Base-by-base conservation (phyloP, 2,888 invertebrate genomes). In the Griposia aprilina region DNA sequence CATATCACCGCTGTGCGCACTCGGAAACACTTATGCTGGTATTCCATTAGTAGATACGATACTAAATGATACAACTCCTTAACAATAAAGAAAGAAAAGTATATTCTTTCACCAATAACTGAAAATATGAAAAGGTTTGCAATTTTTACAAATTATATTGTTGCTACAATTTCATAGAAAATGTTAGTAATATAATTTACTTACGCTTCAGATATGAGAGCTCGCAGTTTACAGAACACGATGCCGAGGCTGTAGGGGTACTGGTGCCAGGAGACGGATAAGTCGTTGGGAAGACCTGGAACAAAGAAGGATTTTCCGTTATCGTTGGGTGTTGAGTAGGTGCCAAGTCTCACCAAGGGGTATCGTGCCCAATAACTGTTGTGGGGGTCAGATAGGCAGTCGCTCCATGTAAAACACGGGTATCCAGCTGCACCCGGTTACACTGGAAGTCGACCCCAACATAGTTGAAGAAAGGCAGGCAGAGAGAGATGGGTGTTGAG, bases 131-230 rank as follows among this genome's bases (percentile, higher is more conserved):
- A 76, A 52, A 13, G 23, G 0, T 41, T 23, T 30, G 17, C 15
- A 15, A 23, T 36, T 45, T 45, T 23, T 7, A 10, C 6, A 68
- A 73, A 67, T n/a, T 13, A n/a, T 41, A 57, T 26, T 67, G 17
- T 26, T 67, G n/a, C 17, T 36, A 8, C n/a, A 36, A n/a, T 72
- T 20, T 50, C 10, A 15, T 30, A 30, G 30, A n/a, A 36, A 48
- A 67, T 7, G 4, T 26, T 26, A 13, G 26, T 36, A 36, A 7
- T 48, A 23, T 23, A 23, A 13, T 4, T 6, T 45, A 97, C 98
- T 98, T 94, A 98, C 98, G 98, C 98, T 97, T 99, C 99, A 0
- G 98, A 98, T 80, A 98, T 97, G 72, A 98, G 97, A 0, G 98
- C 98, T 68, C 99, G 96, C 52, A 98, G 96, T 94, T 99, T 98